Percentiles rank a stretch among this genome's conserved stretches.
These are phyloP conservation scores for Melanchra persicariae DNA, from an alignment of 2,888 invertebrate species.

Conservation along the genomic window DNA sequence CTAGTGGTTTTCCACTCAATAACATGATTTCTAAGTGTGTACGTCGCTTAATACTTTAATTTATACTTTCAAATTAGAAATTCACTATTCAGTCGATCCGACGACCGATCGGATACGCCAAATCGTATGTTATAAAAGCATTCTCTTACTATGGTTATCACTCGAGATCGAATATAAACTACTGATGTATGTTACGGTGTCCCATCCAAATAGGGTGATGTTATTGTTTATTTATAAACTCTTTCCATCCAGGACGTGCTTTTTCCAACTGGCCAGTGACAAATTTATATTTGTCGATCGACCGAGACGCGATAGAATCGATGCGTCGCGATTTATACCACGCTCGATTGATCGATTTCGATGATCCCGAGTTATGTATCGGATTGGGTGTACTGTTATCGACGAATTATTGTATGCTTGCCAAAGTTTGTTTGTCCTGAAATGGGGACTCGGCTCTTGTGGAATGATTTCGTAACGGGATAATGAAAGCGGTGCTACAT, in stretches of 20 bases:
- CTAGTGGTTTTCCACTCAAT: not conserved
- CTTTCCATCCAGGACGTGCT: constrained; percentile 76
- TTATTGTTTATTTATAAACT: constrained; percentile 90
- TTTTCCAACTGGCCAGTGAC: constrained; percentile 87
- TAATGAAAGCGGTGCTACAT: constrained; percentile 32
- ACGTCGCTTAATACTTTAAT: too few relatives aligned
- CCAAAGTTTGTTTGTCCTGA: constrained; percentile 69
- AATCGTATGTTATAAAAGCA: constrained; percentile 72
- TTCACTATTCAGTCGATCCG: not conserved
- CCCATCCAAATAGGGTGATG: constrained; percentile 81
- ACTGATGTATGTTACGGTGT: constrained; percentile 85
- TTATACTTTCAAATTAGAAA: too few relatives aligned
- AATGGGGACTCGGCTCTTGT: constrained; percentile 55
- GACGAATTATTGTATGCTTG: constrained; percentile 74
- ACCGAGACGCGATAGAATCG: constrained; percentile 87
- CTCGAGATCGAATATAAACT: constrained; percentile 78
- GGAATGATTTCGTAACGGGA: constrained; percentile 40
- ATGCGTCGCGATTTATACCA: constrained; percentile 87
- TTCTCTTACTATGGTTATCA: constrained; percentile 77
- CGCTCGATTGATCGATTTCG: constrained; percentile 87
- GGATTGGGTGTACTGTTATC: constrained; percentile 75
- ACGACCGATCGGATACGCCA: constrained; percentile 12
- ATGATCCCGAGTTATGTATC: constrained; percentile 84
- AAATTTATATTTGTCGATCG: constrained; percentile 90
- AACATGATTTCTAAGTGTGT: too few relatives aligned